Percentiles rank a stretch among this genome's conserved stretches.
Conservation (phyloP, 2,113 vertebrate species). For the Psittacus erithacus region DNA sequence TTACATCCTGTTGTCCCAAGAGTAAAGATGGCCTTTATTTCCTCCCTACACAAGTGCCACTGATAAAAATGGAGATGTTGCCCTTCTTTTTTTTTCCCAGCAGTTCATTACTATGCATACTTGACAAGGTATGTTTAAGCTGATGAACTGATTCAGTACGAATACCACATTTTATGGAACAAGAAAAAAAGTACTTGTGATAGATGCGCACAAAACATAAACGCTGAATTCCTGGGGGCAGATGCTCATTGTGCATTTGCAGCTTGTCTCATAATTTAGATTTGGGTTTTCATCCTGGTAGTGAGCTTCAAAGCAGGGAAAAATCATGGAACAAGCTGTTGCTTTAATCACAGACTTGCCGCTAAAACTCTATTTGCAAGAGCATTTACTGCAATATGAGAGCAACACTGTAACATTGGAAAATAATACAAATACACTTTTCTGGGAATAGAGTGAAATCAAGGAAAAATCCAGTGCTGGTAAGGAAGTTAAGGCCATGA, state of each 20-base stretch:
- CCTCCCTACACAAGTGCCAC: background rate
- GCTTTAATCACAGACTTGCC: slow-evolving; percentile 5
- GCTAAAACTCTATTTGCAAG: background rate
- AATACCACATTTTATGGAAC: background rate
- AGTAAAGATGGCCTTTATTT: background rate
- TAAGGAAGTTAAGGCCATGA: background rate
- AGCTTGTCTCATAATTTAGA: background rate
- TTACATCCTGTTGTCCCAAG: background rate
- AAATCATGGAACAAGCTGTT: background rate
- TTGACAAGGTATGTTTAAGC: background rate
- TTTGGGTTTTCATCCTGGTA: background rate
- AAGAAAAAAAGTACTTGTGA: background rate
- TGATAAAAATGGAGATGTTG: background rate
- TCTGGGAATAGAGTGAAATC: slow-evolving; percentile 6
- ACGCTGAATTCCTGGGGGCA: background rate
- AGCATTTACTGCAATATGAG: background rate
- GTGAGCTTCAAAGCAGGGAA: background rate
- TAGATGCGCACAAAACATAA: background rate
- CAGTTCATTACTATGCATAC: background rate
- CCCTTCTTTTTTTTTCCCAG: background rate
- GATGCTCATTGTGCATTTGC: background rate
- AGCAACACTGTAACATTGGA: background rate
- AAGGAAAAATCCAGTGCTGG: background rate
- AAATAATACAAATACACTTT: background rate
- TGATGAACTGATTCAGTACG: background rate